These are phyloP conservation scores for Napeogenes inachia DNA, from an alignment of 2,888 invertebrate genomes.

Conservation along the genomic window DNA sequence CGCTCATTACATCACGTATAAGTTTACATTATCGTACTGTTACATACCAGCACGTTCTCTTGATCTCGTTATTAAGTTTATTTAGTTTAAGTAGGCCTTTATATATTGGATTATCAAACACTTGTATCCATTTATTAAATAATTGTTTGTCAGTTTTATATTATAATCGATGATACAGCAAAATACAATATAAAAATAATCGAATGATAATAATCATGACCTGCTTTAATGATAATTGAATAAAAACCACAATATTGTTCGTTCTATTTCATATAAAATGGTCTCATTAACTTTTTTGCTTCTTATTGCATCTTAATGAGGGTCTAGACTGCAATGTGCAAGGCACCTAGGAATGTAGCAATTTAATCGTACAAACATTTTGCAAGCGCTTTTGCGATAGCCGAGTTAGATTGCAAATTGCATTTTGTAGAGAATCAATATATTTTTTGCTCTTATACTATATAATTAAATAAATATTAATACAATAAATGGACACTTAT, in stretches of 20 bases:
- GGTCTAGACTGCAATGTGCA: neutral
- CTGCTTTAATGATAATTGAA: neutral
- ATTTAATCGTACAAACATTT: conserved; percentile 1
- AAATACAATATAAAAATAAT: no score
- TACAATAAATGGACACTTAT: no score
- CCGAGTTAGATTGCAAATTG: neutral
- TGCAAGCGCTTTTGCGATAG: neutral
- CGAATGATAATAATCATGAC: no score
- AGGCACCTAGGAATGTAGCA: neutral
- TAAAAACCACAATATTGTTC: neutral
- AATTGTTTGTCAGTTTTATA: no score
- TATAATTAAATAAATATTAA: neutral
- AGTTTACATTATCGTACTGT: conserved; percentile 20
- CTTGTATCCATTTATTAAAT: no score
- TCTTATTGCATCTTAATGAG: neutral
- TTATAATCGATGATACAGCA: no score
- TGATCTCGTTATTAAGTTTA: conserved; percentile 21
- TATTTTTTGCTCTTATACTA: neutral
- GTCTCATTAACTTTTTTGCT: no score
- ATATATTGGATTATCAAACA: no score
- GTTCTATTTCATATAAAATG: neutral
- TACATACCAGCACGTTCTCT: conserved; percentile 23
- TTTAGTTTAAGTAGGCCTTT: neutral
- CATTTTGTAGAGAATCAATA: neutral
- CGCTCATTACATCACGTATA: conserved; percentile 25